phyloP scores from a whole-genome alignment of 2,888 invertebrate species.

The Rotaria sp. region DNA sequence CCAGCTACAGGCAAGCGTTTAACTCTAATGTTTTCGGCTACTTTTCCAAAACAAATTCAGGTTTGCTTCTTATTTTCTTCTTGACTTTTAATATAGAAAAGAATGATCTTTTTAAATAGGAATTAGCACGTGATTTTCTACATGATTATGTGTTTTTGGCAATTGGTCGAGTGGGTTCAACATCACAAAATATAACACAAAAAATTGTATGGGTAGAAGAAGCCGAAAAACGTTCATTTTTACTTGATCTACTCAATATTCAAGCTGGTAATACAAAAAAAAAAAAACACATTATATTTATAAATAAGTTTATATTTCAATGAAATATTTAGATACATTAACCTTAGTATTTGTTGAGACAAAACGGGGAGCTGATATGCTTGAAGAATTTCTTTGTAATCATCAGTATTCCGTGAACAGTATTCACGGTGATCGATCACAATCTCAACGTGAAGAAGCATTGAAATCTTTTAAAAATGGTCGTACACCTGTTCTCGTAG shows the following conservation, averaged over 20 bases:
- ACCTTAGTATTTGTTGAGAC: constrained; percentile 98
- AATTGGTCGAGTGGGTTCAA: constrained; percentile 95
- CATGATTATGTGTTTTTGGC: constrained; percentile 97
- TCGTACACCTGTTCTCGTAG: constrained; percentile 82
- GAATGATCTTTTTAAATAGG: constrained; percentile 56
- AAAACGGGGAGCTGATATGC: constrained; percentile 94
- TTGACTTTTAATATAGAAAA: neutral
- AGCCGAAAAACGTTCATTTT: constrained; percentile 86
- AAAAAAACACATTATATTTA: neutral
- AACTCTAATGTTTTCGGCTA: constrained; percentile 99
- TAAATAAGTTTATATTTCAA: neutral
- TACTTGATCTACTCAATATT: constrained; percentile 85
- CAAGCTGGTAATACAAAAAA: constrained; percentile 44
- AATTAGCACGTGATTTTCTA: constrained; percentile 91
- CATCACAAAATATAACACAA: constrained; percentile 98
- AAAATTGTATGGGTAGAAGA: constrained; percentile 98
- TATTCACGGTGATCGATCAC: constrained; percentile 94
- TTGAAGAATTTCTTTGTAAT: constrained; percentile 75
- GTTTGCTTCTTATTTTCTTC: constrained; percentile 47
- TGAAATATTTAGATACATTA: constrained; percentile 57
- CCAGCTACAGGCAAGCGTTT: constrained; percentile 87
- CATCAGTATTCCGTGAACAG: constrained; percentile 86
- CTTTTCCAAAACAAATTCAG: constrained; percentile 97
- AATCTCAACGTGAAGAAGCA: constrained; percentile 93
- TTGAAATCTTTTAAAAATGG: constrained; percentile 84